Conservation (phyloP, 2,888 invertebrate genomes). For the Orchesellides sinensis region DNA sequence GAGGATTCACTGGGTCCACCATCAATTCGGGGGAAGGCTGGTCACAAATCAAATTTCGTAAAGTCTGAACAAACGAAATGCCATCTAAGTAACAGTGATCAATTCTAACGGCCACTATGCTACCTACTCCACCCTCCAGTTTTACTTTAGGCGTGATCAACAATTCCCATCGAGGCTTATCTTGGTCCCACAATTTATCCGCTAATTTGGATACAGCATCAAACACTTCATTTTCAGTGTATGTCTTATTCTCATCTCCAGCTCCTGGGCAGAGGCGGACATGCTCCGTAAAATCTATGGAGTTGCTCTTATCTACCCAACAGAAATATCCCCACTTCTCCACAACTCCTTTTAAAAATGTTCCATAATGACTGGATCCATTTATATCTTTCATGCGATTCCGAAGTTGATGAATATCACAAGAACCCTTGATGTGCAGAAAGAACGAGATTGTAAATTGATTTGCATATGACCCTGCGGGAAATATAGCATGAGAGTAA, state of each 20-base stretch:
- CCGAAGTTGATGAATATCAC: not conserved
- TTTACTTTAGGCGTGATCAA: not conserved
- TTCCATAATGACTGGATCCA: not conserved
- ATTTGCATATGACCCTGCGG: too few species aligned
- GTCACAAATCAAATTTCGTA: not conserved
- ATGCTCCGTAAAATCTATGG: not conserved
- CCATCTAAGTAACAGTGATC: conserved; percentile 6
- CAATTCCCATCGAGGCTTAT: not conserved
- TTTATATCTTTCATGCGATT: not conserved
- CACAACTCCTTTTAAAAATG: not conserved
- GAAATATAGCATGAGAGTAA: too few species aligned
- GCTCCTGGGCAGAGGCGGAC: not conserved
- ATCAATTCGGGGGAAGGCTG: conserved; percentile 8
- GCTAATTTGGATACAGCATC: not conserved
- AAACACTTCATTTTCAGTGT: not conserved
- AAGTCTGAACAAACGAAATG: not conserved
- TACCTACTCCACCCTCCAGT: not conserved
- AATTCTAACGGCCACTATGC: not conserved
- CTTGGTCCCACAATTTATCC: not conserved
- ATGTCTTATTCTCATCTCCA: not conserved
- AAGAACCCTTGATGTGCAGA: not conserved
- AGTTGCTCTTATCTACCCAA: not conserved
- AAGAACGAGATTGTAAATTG: not conserved
- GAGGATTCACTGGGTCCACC: conserved; percentile 18
- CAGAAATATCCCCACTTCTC: conserved; percentile 4